phyloP scores from a whole-genome alignment of 2,888 invertebrate species.

The Andrena marginata region DNA sequence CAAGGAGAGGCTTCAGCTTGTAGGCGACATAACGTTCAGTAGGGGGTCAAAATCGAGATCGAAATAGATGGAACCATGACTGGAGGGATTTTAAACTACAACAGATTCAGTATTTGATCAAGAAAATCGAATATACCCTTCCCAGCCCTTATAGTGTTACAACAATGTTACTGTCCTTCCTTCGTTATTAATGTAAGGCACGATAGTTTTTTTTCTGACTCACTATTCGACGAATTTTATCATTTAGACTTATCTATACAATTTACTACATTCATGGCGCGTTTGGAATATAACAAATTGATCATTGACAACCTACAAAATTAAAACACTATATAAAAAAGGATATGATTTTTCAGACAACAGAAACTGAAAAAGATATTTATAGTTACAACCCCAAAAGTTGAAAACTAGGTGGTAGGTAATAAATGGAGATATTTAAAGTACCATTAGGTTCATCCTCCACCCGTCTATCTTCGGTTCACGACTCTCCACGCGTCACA shows the following conservation, averaged over 20 bases:
- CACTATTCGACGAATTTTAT: constrained; percentile 23
- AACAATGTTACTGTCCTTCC: constrained; percentile 40
- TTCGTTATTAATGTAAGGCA: constrained; percentile 20
- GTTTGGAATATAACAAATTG: background rate
- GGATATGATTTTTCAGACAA: constrained; percentile 2
- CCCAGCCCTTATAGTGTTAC: constrained; percentile 18
- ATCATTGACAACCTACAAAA: constrained; percentile 21
- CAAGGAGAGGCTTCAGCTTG: constrained; percentile 41
- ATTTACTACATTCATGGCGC: constrained; percentile 7
- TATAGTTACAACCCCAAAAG: no score
- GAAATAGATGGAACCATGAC: constrained; percentile 26
- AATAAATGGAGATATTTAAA: constrained; percentile 19
- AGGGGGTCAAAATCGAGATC: constrained; percentile 23
- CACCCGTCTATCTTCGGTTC: constrained; percentile 29
- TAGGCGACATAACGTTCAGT: constrained; percentile 54
- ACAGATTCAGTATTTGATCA: constrained; percentile 71
- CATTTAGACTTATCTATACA: background rate
- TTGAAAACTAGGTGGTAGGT: background rate
- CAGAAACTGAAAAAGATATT: background rate
- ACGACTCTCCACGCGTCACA: constrained; percentile 74
- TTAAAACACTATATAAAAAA: background rate
- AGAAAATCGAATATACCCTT: constrained; percentile 53
- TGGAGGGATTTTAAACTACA: constrained; percentile 70
- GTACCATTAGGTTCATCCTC: constrained; percentile 21
- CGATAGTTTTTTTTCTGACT: constrained; percentile 18